Percentiles rank a stretch among this genome's conserved stretches.
These are phyloP conservation scores for Sinopyrophorus schimmeli DNA, from an alignment of 2,888 invertebrate species.

Conservation along the genomic window DNA sequence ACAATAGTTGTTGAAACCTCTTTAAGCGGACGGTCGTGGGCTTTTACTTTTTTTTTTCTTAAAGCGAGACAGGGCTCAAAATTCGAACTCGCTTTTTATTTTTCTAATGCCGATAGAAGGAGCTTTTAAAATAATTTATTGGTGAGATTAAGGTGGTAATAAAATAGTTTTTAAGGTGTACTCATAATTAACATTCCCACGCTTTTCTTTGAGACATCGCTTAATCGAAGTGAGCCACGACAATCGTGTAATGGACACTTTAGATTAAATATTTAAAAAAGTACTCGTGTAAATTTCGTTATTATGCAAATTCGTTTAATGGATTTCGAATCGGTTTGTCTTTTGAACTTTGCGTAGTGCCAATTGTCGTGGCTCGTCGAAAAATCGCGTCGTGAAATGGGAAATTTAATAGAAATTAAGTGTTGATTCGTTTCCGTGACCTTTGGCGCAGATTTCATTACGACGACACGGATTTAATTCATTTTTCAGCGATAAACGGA, in stretches of 20 bases:
- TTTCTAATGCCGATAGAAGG: neutral
- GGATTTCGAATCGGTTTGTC: too few relatives aligned
- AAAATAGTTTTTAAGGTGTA: conserved; percentile 13
- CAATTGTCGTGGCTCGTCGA: too few relatives aligned
- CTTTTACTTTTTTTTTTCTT: too few relatives aligned
- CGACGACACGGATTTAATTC: too few relatives aligned
- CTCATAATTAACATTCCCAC: conserved; percentile 19
- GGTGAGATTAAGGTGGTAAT: conserved; percentile 15
- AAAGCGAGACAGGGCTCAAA: conserved; percentile 1
- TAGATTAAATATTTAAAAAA: neutral
- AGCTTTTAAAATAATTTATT: conserved; percentile 15
- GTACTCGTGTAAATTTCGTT: conserved; percentile 2
- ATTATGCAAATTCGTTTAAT: conserved; percentile 9
- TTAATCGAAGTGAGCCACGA: neutral
- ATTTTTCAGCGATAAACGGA: too few relatives aligned
- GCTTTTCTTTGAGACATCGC: conserved; percentile 6
- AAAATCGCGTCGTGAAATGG: too few relatives aligned
- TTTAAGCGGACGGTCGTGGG: conserved; percentile 7
- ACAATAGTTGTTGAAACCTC: conserved; percentile 28
- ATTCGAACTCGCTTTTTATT: conserved; percentile 2
- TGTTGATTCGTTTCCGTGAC: neutral
- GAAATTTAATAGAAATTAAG: neutral
- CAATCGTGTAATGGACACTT: neutral
- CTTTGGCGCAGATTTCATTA: too few relatives aligned
- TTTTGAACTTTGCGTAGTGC: too few relatives aligned